These are phyloP conservation scores for Antigone vipio DNA, from an alignment of 2,113 vertebrate species.

Conservation along the genomic window DNA sequence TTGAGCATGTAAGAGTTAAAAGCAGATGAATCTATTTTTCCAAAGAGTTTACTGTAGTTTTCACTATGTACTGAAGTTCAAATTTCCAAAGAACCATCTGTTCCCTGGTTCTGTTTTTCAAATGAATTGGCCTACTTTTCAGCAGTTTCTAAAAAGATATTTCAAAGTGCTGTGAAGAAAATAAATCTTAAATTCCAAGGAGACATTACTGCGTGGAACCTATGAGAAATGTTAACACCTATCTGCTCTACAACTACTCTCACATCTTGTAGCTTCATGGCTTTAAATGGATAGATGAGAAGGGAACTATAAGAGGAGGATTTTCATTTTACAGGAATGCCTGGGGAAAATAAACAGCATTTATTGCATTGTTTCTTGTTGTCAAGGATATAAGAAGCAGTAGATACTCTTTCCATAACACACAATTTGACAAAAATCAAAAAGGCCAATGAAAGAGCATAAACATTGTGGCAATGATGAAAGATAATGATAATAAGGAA, in stretches of 20 bases:
- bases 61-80: not conserved
- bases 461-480: not conserved
- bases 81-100: not conserved
- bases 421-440: not conserved
- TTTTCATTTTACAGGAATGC: not conserved
- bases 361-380: not conserved
- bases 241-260: not conserved
- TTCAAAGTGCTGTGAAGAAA: not conserved
- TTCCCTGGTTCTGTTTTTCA: not conserved
- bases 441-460: not conserved
- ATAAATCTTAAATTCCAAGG: not conserved
- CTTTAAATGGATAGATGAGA: not conserved
- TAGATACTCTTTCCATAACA: not conserved
- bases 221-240: not conserved
- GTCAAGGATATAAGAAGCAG: not conserved
- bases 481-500: not conserved
- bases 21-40: not conserved
- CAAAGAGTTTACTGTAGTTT: not conserved
- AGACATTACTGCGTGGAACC: fast-evolving
- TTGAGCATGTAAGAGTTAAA: not conserved
- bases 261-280: not conserved
- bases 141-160: not conserved
- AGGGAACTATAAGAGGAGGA: not conserved
- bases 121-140: not conserved
- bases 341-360: not conserved